Base-by-base conservation (phyloP, 1,140 invertebrate species). In the Drosophila asahinai region DNA sequence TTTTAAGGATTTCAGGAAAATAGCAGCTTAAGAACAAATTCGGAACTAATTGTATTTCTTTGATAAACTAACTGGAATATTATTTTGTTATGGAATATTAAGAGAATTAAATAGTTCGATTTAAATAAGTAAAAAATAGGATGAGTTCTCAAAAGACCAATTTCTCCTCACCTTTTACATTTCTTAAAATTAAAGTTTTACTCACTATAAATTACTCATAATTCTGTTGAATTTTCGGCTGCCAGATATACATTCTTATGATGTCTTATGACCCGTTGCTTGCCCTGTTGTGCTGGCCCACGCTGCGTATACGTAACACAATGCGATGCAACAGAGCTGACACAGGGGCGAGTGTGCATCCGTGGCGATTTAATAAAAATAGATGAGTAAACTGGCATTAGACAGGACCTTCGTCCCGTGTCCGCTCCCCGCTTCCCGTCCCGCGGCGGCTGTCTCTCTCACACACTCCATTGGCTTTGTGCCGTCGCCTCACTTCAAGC, bases 321-420 rank as follows among this genome's bases (percentile, higher is more conserved):
- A 45, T 73, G 66, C 73, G 19, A 60, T 73, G 60, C 68, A 81
- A 42, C 71, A 63, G 25, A 40, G n/a, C 62, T n/a, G 45, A 40
- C 19, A 48, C 25, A 62, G 22, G 27, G 27, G 33, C 25, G 52
- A 27, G 19, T 42, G 75, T 78, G 58, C 66, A 61, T 67, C 59
- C 55, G 70, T 60, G 68, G 57, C 67, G 67, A 73, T 90, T 89
- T 89, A 90, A 89, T 89, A 89, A 90, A 90, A 89, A 89, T 89
- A 89, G 78, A 90, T 89, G 86, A 87, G 84, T 81, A 62, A 75
- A 81, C 65, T 79, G 78, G 84, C 81, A 89, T 81, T 86, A 80
- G 80, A 64, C 60, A 77, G 42, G 40, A 67, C 38, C 62, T 51
- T 43, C 61, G 17, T 27, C n/a, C 59, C 33, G 7, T 22, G 33